Base-by-base conservation (phyloP, 2,888 invertebrate genomes). In the Metacarcinus magister region DNA sequence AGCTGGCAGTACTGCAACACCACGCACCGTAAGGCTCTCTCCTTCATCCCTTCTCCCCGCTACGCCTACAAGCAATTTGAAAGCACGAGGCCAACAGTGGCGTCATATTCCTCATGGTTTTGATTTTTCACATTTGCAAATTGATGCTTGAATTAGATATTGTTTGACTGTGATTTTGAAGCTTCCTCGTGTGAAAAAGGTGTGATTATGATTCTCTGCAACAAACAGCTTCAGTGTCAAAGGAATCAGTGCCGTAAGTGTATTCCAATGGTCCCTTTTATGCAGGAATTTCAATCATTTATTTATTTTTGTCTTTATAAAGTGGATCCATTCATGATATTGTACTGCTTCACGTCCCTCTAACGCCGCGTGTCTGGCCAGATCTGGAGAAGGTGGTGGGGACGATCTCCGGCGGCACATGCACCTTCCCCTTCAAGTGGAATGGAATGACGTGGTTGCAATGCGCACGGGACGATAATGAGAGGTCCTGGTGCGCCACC, bases 361-460 rank as follows among this genome's bases (percentile, higher is more conserved):
- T 4, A 75, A 75, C 23, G n/a, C 75, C 28, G 75, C 28, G 75
- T 75, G 28, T 75, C 8, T 75, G 75, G 10, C 28, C n/a, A 75
- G 75, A 75, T 75, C n/a, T 75, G 10, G 28, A 75, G 75, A 28
- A 75, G 28, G 75, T 75, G 3, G 75, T 75, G n/a, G 75, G 75
- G 28, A 75, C 75, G 8, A 75, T 28, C 28, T 75, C 75, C 2
- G 75, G 75, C n/a, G 1, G 75, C 10, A 28, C 28, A n/a, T 75
- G 75, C 75, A 10, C 75, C 75, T 75, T 75, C 28, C 75, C 75
- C 75, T 75, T 75, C 75, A 75, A 75, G 75, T 75, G 75, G 75
- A 75, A 28, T 75, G 75, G 75, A 10, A 28, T 10, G 28, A 75
- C 75, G 8, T 75, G 75, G 75, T 75, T 8, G 75, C 8, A 75